These are phyloP conservation scores for Phania funesta DNA, from an alignment of 2,888 invertebrate species.

Conservation along the genomic window DNA sequence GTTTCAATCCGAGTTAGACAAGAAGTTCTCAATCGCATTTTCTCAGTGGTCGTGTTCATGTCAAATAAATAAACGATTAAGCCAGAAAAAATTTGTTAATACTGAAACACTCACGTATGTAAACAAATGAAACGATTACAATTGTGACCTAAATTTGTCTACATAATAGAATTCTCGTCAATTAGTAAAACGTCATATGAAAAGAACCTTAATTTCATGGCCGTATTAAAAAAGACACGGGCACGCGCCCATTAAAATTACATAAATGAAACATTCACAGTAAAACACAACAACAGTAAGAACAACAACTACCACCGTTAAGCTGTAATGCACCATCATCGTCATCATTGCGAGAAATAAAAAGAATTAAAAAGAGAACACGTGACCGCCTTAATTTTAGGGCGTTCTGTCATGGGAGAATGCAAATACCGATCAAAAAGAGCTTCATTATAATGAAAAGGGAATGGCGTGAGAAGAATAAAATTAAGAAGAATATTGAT, in stretches of 20 bases:
- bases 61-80: too few species aligned
- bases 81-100: background rate
- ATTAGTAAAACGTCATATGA: constrained; percentile 37
- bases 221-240: constrained; percentile 16
- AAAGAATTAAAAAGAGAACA: constrained; percentile 48
- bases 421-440: constrained; percentile 34
- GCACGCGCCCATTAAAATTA: constrained; percentile 61
- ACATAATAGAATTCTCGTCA: constrained; percentile 38
- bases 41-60: too few species aligned
- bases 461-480: background rate
- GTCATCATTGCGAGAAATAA: constrained; percentile 37
- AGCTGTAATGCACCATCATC: constrained; percentile 1
- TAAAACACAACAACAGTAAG: background rate
- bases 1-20: too few species aligned
- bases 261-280: constrained; percentile 41
- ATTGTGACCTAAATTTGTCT: constrained; percentile 40
- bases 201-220: constrained; percentile 49
- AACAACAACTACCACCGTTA: constrained; percentile 1
- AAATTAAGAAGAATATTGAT: background rate
- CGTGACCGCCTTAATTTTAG: constrained; percentile 56
- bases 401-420: constrained; percentile 49
- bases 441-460: background rate
- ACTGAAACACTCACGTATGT: background rate
- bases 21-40: too few species aligned
- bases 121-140: constrained; percentile 23